Evolutionary conservation across 2,113 vertebrate genomes (phyloP), one percentile per base, ranked within the genome.

Genomic region (Gadus macrocephalus): DNA sequence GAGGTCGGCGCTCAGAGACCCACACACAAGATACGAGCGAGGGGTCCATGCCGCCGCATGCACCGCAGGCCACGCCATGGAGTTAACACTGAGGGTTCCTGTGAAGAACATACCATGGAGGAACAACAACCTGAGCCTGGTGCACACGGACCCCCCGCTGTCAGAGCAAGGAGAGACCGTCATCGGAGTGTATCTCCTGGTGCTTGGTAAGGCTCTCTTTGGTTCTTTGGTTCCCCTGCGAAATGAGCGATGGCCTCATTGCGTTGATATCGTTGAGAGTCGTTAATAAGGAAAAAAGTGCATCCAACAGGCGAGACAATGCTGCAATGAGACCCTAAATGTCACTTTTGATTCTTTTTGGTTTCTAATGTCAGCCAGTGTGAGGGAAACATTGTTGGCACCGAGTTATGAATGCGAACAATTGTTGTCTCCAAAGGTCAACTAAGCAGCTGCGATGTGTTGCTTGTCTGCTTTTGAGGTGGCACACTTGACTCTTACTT

Each of bases 141-240:
- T 90, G 70, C 91, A 91, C 73, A 89, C 87, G 77, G 91, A 95
- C 3, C 78, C 88, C 38, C 88, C 92, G 68, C 64, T 92, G 53
- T 93, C 92, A 1, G 90, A 96, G 70, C 91, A 95, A 88, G 93
- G 91, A 77, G 93, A 94, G 78, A 94, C 92, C 16, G 86, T 93
- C 77, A 91, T 94, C 78, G 93, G 93, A 70, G 81, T 93, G 78
- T 94, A 92, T 77, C 90, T 95, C 22, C 81, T 96, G 62, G 81
- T 92, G 73, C 75, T 93, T 53, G 93, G 92, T 93, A 89, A 53
- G 91, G 89, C 77, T 53, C 15, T 35, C 4, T 4, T 22, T 31
- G 14, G 16, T 28, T 8, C 15, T n/a, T 27, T 28, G 15, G 6
- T 16, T 64, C 31, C 4, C 9, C 27, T 61, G 35, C 20, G 53